phyloP scores from a whole-genome alignment of 2,113 vertebrate genomes.

The Sinocyclocheilus anophthalmus region DNA sequence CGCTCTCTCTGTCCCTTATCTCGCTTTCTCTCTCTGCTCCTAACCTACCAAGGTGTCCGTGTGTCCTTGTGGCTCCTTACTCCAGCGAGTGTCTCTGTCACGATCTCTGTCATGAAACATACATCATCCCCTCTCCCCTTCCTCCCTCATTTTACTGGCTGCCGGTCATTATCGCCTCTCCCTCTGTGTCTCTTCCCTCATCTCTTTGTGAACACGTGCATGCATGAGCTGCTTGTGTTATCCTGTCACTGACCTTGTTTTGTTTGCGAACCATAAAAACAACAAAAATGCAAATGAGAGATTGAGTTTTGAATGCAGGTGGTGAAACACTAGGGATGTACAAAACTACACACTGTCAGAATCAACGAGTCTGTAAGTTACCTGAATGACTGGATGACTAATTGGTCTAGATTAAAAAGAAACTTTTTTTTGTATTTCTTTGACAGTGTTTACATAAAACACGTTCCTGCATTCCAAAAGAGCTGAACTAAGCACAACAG shows the following conservation, averaged over 20 bases:
- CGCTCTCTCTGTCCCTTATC: conserved; percentile 40
- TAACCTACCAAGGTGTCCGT: conserved; percentile 53
- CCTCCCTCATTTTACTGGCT: conserved; percentile 74
- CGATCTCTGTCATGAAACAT: conserved; percentile 75
- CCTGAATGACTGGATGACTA: conserved; percentile 1
- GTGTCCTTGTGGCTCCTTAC: conserved; percentile 75
- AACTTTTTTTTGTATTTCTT: neutral
- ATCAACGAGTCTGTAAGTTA: neutral
- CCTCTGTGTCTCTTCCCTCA: conserved; percentile 7
- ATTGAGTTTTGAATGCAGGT: conserved; percentile 34
- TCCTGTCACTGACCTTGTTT: conserved; percentile 40
- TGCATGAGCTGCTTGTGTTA: neutral
- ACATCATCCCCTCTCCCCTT: conserved; percentile 72
- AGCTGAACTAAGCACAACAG: neutral
- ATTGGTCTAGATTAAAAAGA: neutral
- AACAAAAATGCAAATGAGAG: conserved; percentile 30
- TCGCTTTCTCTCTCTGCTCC: conserved; percentile 1
- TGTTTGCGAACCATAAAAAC: conserved; percentile 33
- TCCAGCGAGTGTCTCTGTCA: conserved; percentile 78
- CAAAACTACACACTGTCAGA: conserved; percentile 7
- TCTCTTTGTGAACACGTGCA: neutral
- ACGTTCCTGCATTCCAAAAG: neutral
- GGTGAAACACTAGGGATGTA: neutral
- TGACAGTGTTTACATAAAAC: conserved; percentile 4
- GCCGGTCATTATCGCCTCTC: conserved; percentile 72